These are phyloP conservation scores for Rhynchopsitta pachyrhyncha DNA, from an alignment of 2,113 vertebrate species.

Conservation along the genomic window DNA sequence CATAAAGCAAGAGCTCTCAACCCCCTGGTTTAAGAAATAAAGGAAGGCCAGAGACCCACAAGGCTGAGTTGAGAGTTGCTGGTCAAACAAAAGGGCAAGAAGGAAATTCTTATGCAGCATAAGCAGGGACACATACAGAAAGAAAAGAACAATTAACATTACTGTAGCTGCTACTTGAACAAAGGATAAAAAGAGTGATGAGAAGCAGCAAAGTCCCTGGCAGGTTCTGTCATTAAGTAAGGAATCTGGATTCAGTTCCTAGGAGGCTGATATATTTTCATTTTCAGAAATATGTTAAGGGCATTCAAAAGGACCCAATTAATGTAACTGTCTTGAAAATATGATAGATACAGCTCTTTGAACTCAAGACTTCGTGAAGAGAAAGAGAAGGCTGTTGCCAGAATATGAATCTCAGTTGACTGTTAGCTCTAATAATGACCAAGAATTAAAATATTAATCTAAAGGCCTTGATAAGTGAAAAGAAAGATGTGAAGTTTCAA, in stretches of 20 bases:
- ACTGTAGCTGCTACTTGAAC: not conserved
- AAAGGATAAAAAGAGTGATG: not conserved
- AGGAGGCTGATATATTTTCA: not conserved
- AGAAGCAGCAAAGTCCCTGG: not conserved
- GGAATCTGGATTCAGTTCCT: not conserved
- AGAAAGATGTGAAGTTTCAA: not conserved
- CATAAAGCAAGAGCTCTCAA: not conserved
- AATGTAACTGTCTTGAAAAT: constrained; percentile 25
- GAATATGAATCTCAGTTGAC: not conserved
- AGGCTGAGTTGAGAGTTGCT: not conserved
- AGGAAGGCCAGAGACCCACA: not conserved
- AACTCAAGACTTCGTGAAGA: not conserved
- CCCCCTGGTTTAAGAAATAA: not conserved
- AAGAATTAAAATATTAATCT: constrained; percentile 4
- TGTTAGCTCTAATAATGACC: not conserved
- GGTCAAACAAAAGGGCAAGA: not conserved
- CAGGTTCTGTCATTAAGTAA: not conserved
- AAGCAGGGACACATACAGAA: not conserved
- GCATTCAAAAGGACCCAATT: not conserved
- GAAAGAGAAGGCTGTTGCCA: not conserved
- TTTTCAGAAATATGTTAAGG: not conserved
- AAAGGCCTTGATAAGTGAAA: not conserved
- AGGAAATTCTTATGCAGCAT: not conserved
- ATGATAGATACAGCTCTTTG: not conserved
- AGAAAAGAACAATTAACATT: not conserved